Base-by-base conservation (phyloP, 1,140 invertebrate genomes). In the Nilaparvata lugens region DNA sequence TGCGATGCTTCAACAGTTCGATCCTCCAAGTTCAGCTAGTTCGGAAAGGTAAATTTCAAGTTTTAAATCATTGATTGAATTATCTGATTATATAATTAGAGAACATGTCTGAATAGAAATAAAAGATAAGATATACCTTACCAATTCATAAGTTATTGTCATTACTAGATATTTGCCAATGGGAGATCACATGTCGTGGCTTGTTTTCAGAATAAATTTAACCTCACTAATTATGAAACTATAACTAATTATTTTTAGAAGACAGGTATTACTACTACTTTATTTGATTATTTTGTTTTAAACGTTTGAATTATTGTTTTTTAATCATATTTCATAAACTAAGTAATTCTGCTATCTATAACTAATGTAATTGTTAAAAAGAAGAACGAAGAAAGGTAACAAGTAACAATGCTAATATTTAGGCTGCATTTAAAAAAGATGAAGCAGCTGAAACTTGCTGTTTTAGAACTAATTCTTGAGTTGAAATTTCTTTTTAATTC, bases 1-100 rank as follows among this genome's bases (percentile, higher is more conserved):
- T 35, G 59, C 25, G 24, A 60, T 19, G 31, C 23, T 60, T 68
- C 79, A 80, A 67, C 79, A 79, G 67, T 81, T 84, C 66, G 86
- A 90, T 76, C 86, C 86, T 66, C 85, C 86, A 52, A 89, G 87
- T 68, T 89, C 87, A 55, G 88, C 87, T 59, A 91, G 87, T 75
- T 90, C 87, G 28, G 87, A 89, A 73, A 89, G 87, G 86, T 89
- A 82, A 72, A 58, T 67, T 63, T 35, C 31, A 56, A 45, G 6
- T 19, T 55, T 62, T 35, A 28, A 38, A 52, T 51, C 11, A 16
- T 40, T 18, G 57, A 65, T 63, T 55, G 60, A 54, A 53, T 58
- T 7, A 45, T 55, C n/a, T 28, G 56, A 23, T 35, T 38, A 23
- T 43, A 58, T 40, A 45, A 35, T 60, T 65, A 66, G 58, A 54